These are phyloP conservation scores for Penaeus monodon DNA, from an alignment of 2,888 invertebrate genomes.

Conservation along the genomic window DNA sequence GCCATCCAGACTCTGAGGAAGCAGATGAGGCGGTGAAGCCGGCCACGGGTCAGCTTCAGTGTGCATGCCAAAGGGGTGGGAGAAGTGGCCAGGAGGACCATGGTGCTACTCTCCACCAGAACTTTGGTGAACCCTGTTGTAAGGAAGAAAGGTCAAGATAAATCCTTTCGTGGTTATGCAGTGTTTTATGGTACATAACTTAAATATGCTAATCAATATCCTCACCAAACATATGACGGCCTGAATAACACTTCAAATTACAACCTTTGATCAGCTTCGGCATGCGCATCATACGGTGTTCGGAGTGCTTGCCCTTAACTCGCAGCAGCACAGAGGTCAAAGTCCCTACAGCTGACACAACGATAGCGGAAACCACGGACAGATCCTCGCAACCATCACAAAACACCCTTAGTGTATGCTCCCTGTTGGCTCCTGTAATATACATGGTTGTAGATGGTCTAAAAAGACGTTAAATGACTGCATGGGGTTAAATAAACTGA, in stretches of 20 bases:
- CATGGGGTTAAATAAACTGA: neutral
- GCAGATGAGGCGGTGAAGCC: slow-evolving; percentile 19
- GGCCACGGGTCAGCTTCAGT: neutral
- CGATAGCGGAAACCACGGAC: slow-evolving; percentile 87
- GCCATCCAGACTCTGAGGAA: neutral
- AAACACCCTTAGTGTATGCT: slow-evolving; percentile 75
- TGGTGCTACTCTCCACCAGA: slow-evolving; percentile 41
- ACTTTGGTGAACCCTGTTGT: no score
- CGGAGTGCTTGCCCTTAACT: slow-evolving; percentile 78
- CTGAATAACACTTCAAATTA: neutral
- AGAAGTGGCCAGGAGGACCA: slow-evolving; percentile 33
- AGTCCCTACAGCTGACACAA: slow-evolving; percentile 84
- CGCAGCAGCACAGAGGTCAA: slow-evolving; percentile 86
- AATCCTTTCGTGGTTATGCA: no score
- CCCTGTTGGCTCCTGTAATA: slow-evolving; percentile 42
- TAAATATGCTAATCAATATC: no score
- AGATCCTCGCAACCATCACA: slow-evolving; percentile 81
- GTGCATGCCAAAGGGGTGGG: slow-evolving; percentile 43
- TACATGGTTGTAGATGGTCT: neutral
- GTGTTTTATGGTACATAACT: no score
- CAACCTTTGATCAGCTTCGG: slow-evolving; percentile 39
- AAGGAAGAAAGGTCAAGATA: no score
- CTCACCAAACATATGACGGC: no score
- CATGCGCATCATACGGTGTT: slow-evolving; percentile 85
- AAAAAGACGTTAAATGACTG: neutral